These are phyloP conservation scores for Asteroscopus sphinx DNA, from an alignment of 2,888 invertebrate species.

Conservation along the genomic window DNA sequence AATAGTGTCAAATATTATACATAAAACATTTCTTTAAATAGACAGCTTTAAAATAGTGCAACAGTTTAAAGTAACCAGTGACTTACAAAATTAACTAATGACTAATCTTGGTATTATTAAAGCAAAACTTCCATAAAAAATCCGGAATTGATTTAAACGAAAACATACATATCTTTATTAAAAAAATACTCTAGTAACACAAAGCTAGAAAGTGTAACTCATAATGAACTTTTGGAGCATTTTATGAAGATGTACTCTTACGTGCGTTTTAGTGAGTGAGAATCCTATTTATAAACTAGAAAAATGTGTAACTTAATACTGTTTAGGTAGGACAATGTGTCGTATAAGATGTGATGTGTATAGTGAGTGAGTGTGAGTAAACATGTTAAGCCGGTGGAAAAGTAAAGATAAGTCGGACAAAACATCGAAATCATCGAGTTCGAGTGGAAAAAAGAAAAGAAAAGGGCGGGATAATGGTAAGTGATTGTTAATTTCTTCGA, in stretches of 20 bases:
- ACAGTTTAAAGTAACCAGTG: slow-evolving; percentile 23
- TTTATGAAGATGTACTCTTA: slow-evolving; percentile 42
- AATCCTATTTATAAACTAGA: slow-evolving; percentile 11
- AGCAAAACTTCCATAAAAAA: slow-evolving; percentile 12
- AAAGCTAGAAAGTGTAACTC: slow-evolving; percentile 13
- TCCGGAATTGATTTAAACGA: slow-evolving; percentile 49
- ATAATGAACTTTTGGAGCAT: slow-evolving; percentile 38
- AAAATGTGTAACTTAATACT: slow-evolving; percentile 16
- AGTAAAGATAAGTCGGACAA: slow-evolving; percentile 95
- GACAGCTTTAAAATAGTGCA: slow-evolving; percentile 50
- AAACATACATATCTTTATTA: slow-evolving; percentile 49
- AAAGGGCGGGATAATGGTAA: slow-evolving; percentile 95
- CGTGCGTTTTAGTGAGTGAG: slow-evolving; percentile 21
- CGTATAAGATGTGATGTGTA: slow-evolving; percentile 51
- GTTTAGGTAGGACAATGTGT: slow-evolving; percentile 39
- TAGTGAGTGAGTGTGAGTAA: slow-evolving; percentile 56
- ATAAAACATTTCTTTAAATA: slow-evolving; percentile 14
- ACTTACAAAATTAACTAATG: slow-evolving; percentile 8
- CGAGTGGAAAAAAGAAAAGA: slow-evolving; percentile 94
- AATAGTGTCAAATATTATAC: slow-evolving; percentile 20
- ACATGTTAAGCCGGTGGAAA: slow-evolving; percentile 95
- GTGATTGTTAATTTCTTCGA: slow-evolving; percentile 51
- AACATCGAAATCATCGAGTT: slow-evolving; percentile 87
- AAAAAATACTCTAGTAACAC: slow-evolving; percentile 6
- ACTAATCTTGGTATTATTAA: slow-evolving; percentile 12